A percentile compares a stretch with the other conserved stretches of the same genome.
Evolutionary conservation across 2,888 invertebrate species (phyloP).

Genomic region (Diploptera punctata): DNA sequence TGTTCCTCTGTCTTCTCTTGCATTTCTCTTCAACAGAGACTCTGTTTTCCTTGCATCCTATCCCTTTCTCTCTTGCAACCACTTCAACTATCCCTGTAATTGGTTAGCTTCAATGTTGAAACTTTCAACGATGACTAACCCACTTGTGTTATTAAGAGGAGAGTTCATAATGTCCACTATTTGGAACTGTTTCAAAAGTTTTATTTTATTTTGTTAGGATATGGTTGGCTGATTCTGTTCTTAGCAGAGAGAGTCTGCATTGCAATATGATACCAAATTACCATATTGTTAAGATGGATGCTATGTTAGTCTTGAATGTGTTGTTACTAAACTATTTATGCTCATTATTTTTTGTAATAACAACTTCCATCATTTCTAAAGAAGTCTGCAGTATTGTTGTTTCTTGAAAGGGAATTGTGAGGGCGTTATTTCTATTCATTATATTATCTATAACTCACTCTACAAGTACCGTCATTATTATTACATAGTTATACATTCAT

Average conservation of each 20-base stretch:
- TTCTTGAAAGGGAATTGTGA: no score
- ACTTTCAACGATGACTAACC: neutral
- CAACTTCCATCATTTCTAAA: no score
- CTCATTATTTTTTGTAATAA: neutral
- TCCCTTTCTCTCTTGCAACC: no score
- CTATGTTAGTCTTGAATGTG: no score
- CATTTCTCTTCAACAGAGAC: neutral
- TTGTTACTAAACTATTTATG: no score
- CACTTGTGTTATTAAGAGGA: no score
- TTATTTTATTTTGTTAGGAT: neutral
- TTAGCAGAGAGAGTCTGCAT: neutral
- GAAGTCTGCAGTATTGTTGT: no score
- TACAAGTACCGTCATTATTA: no score
- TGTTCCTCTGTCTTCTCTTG: neutral
- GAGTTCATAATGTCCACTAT: neutral
- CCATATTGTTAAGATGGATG: neutral
- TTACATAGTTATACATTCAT: no score
- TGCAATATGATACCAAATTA: neutral
- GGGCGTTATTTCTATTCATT: no score
- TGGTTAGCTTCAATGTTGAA: constrained; percentile 4
- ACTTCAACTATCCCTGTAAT: neutral
- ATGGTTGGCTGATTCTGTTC: neutral
- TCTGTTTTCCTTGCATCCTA: neutral
- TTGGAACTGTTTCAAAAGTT: constrained; percentile 8
- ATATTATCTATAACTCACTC: no score